phyloP scores from a whole-genome alignment of 2,113 vertebrate species.

The Clinocottus analis region DNA sequence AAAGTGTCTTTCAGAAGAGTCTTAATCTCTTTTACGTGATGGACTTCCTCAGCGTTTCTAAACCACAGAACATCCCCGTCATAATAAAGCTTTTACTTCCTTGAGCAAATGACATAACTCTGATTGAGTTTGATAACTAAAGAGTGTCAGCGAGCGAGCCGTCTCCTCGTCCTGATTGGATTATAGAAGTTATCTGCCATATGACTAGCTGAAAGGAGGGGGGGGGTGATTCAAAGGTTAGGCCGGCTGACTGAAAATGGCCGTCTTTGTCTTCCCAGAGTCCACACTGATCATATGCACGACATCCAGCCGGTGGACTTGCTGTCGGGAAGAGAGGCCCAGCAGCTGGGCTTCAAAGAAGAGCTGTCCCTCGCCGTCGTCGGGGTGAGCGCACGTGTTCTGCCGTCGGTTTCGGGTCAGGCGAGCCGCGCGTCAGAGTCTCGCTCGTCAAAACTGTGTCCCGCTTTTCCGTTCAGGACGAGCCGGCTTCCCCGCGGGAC shows the following conservation, averaged over 20 bases:
- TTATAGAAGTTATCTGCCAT: slow-evolving; percentile 52
- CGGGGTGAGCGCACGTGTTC: slow-evolving; percentile 49
- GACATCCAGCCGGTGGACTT: slow-evolving; percentile 63
- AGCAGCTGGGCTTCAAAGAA: slow-evolving; percentile 56
- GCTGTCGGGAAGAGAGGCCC: slow-evolving; percentile 61
- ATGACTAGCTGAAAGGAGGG: slow-evolving; percentile 42
- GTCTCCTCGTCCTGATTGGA: slow-evolving; percentile 16
- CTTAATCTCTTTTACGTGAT: background rate
- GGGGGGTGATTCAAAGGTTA: slow-evolving; percentile 47
- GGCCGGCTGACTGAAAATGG: slow-evolving; percentile 37
- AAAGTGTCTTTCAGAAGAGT: background rate
- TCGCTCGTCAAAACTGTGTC: slow-evolving; percentile 21
- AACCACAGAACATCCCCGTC: too few relatives aligned
- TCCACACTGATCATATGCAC: slow-evolving; percentile 58
- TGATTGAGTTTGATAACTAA: slow-evolving; percentile 21
- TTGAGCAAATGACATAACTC: slow-evolving; percentile 19
- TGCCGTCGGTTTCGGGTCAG: too few relatives aligned
- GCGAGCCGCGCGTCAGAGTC: background rate
- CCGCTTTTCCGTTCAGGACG: slow-evolving; percentile 38
- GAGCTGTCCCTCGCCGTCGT: slow-evolving; percentile 69
- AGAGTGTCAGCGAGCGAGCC: slow-evolving; percentile 4
- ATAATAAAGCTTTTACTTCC: background rate
- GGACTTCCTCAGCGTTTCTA: background rate
- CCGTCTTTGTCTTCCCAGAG: slow-evolving; percentile 67
- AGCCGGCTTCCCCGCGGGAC: background rate